Evolutionary conservation across 2,113 vertebrate species (phyloP).

Genomic region (Ptilonorhynchus violaceus): DNA sequence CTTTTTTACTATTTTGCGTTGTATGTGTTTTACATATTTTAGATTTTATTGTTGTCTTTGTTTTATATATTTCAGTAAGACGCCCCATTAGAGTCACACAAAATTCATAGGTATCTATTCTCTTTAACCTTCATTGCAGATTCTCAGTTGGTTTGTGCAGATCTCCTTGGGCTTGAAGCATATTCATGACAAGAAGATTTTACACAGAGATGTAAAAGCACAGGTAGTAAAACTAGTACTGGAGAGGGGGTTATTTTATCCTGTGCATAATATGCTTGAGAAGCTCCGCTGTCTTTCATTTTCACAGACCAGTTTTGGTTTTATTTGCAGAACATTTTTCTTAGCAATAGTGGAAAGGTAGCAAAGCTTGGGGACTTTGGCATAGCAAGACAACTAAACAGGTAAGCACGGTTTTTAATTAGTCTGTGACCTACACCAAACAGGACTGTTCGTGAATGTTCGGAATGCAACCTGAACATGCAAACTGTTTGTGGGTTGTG

Average conservation of each 20-base stretch:
- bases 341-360: constrained; percentile 80
- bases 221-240: constrained; percentile 76
- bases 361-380: constrained; percentile 95
- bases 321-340: constrained; percentile 87
- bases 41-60: background rate
- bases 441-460: background rate
- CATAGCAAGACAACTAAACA: constrained; percentile 88
- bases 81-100: background rate
- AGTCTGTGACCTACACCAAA: background rate
- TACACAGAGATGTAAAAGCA: constrained; percentile 92
- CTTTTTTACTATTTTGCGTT: background rate
- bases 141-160: constrained; percentile 90
- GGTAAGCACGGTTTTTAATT: constrained; percentile 72
- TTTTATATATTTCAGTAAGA: background rate
- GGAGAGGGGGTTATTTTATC: background rate
- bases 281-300: background rate
- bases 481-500: background rate
- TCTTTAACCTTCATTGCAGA: constrained; percentile 66
- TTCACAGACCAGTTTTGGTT: background rate
- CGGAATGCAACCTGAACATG: background rate
- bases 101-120: background rate
- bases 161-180: constrained; percentile 92
- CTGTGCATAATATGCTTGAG: background rate
- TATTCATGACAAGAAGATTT: constrained; percentile 91
- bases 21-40: background rate